These are phyloP conservation scores for Tetrapedia diversipes DNA, from an alignment of 2,888 invertebrate species.

Conservation along the genomic window DNA sequence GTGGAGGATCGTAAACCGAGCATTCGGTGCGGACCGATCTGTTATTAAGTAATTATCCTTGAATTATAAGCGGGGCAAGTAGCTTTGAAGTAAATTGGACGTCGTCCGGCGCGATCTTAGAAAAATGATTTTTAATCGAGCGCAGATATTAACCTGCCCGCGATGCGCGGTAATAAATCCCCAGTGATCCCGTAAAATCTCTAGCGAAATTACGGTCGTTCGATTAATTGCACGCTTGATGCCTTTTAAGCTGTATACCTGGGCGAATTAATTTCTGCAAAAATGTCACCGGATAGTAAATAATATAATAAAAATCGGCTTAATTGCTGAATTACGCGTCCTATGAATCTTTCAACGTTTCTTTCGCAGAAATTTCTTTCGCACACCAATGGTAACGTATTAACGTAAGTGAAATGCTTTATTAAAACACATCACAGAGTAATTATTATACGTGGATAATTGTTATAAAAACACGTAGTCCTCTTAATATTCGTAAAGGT, in stretches of 20 bases:
- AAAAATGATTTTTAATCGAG: constrained; percentile 55
- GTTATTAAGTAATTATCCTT: constrained; percentile 60
- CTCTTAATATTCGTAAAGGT: too few species aligned
- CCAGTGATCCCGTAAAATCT: constrained; percentile 18
- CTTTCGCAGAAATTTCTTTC: too few species aligned
- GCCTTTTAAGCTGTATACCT: constrained; percentile 13
- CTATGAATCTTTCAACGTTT: too few species aligned
- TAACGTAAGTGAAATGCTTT: too few species aligned
- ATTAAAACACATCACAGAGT: too few species aligned
- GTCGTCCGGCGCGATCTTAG: constrained; percentile 36
- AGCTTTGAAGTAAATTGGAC: constrained; percentile 51
- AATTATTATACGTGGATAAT: too few species aligned
- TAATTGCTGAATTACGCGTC: too few species aligned
- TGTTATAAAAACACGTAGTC: too few species aligned
- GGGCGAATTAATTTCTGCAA: constrained; percentile 15
- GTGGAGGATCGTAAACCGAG: constrained; percentile 24
- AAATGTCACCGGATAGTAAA: constrained; percentile 3
- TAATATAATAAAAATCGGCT: too few species aligned
- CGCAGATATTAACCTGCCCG: constrained; percentile 40
- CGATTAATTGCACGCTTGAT: constrained; percentile 39
- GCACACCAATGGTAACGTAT: too few species aligned
- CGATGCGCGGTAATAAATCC: constrained; percentile 30
- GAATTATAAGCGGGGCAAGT: constrained; percentile 42
- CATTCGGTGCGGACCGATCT: constrained; percentile 33
- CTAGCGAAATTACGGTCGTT: constrained; percentile 23